Evolutionary conservation across 35 echinoderm and acorn worm genomes (phyloP), one percentile per base, ranked within the genome.

Genomic region (Apostichopus californicus): DNA sequence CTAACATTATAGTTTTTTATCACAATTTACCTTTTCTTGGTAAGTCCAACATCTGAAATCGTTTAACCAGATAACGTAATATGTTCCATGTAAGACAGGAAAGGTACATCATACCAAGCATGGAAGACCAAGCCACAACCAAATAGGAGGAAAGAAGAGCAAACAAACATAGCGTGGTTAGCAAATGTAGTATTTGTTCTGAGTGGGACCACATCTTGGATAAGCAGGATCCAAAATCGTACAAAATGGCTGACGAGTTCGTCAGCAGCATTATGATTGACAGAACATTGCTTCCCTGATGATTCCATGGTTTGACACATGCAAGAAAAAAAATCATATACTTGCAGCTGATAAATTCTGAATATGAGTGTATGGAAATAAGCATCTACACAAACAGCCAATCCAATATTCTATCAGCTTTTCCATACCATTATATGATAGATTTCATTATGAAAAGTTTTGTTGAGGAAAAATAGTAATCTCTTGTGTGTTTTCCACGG

Each of bases 281-380:
- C 15, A 73, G 71, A 18, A 73, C 3, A 73, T 73, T 73, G 71
- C 71, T 73, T n/a, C 71, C 71, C 20, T 5, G 71, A n/a, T 73
- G 71, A 18, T 73, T 73, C 71, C 71, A 73, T n/a, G 71, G 71
- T 73, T 73, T 73, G 17, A 73, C 71, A 73, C 71, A 20, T 73
- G 71, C 71, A 73, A n/a, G 14, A 73, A 6, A 18, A 18, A n/a
- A 17, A 18, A 73, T n/a, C 15, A n/a, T n/a, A 68, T 17, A 68
- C 10, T 68, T 17, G 17, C 17, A 9, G 8, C 64, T 13, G 64
- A 34, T 34, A 68, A 68, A 68, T 68, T 68, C 17, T 13, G 6
- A 13, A 13, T 4, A 68, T 68, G 8, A 68, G 10, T 68, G 17
- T 8, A 13, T 9, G 63, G 28, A 34, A 34, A 25, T 34, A 1